Evolutionary conservation across 2,888 invertebrate genomes (phyloP), one percentile per base, ranked within the genome.

Genomic region (Meteorus colon): DNA sequence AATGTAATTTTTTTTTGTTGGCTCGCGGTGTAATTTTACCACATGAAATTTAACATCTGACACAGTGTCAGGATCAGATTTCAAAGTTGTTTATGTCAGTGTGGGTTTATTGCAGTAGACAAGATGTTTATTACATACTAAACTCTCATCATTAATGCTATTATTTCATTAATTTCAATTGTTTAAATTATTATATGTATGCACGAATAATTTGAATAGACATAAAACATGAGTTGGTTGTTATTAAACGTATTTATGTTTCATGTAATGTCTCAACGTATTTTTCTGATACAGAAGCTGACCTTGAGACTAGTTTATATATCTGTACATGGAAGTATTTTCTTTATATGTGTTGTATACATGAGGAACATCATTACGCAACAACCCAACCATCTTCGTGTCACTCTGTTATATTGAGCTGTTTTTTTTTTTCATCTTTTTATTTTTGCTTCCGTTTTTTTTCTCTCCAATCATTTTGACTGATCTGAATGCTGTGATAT

Each of bases 281-380:
- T 14, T 63, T 63, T 10, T 29, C 10, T 27, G 5, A 27, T 29
- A 34, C 19, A 77, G 78, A 80, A 69, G 82, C 80, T 80, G 83
- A 83, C 85, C 85, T 85, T 85, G 85, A 81, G 67, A 82, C 81
- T 83, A 85, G 85, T 84, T 84, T 83, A 84, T 83, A 82, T 69
- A 72, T 76, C 74, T 51, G 19, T 55, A 55, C n/a, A 55, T 34
- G 27, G 14, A 55, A 14, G 34, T 27, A 60, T 55, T 27, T 34
- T 51, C 16, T 16, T n/a, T 60, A 29, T 41, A 74, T 37, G 45
- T 68, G 14, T 55, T 10, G 55, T 72, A 69, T 74, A 68, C 73
- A 74, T 63, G 69, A 62, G 73, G 48, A 55, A 24, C 59, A 73
- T 79, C 76, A 76, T 75, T 55, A 5, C 19, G 55, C 6, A 55